These are phyloP conservation scores for Pampus argenteus DNA, from an alignment of 2,797 vertebrate genomes.

Conservation along the genomic window DNA sequence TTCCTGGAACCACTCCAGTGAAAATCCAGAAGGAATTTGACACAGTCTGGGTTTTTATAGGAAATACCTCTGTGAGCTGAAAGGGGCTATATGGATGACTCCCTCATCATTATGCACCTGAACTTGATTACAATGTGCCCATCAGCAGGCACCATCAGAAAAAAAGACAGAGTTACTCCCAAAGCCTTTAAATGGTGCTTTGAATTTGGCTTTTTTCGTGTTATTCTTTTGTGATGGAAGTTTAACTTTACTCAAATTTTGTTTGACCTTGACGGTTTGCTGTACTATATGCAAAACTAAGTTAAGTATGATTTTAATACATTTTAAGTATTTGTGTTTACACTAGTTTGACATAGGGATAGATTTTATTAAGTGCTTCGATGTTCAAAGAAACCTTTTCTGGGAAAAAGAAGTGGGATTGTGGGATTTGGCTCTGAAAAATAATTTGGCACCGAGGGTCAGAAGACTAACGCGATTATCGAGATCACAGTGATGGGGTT, in stretches of 20 bases:
- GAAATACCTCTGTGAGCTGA: conserved; percentile 56
- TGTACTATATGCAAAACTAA: conserved; percentile 30
- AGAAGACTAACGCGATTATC: conserved; percentile 47
- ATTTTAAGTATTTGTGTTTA: conserved; percentile 31
- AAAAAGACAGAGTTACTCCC: conserved; percentile 31
- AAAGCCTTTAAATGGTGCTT: conserved; percentile 57
- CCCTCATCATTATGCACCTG: conserved; percentile 54
- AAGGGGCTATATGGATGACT: conserved; percentile 43
- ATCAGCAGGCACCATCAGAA: conserved; percentile 46
- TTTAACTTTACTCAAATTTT: conserved; percentile 15
- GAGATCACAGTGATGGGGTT: conserved; percentile 28
- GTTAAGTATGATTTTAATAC: conserved; percentile 30
- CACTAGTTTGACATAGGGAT: conserved; percentile 35
- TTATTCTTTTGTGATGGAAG: conserved; percentile 27
- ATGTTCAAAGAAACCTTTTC: conserved; percentile 64
- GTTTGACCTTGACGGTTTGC: conserved; percentile 23
- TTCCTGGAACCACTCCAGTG: conserved; percentile 36
- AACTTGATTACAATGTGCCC: conserved; percentile 56
- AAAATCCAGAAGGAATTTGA: conserved; percentile 63
- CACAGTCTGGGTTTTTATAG: conserved; percentile 63
- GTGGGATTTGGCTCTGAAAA: conserved; percentile 57
- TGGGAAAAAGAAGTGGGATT: conserved; percentile 24
- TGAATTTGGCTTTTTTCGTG: conserved; percentile 24
- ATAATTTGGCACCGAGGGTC: conserved; percentile 36
- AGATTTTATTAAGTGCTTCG: conserved; percentile 60